Evolutionary conservation across 2,888 invertebrate genomes (phyloP).

Genomic region (Ferrisia virgata): DNA sequence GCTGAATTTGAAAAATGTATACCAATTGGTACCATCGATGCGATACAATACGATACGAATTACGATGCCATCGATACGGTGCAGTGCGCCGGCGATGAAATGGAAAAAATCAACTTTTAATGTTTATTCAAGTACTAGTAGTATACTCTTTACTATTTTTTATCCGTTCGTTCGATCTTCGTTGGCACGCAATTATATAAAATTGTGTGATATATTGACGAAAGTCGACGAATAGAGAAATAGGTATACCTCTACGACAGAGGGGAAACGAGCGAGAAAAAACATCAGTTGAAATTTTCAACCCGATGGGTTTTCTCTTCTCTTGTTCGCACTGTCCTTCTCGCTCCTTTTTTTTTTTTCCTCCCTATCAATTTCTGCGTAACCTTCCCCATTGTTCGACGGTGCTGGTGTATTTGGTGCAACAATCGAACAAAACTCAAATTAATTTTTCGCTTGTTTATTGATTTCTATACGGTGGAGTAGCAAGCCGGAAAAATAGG

Average conservation of each 20-base stretch:
- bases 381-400: too few relatives aligned
- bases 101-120: slow-evolving; percentile 9
- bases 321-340: too few relatives aligned
- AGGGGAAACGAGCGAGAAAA: neutral
- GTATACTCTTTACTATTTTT: neutral
- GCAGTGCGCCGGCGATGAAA: neutral
- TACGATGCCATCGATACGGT: too few relatives aligned
- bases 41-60: too few relatives aligned
- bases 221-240: neutral
- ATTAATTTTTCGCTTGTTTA: neutral
- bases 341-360: too few relatives aligned
- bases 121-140: neutral
- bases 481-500: neutral
- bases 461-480: neutral
- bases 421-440: neutral
- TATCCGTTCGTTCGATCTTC: neutral
- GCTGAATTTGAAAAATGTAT: neutral
- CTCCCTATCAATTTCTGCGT: too few relatives aligned
- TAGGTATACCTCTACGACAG: neutral
- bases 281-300: neutral
- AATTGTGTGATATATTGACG: slow-evolving; percentile 1
- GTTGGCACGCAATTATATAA: neutral
- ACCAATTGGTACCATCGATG: neutral
- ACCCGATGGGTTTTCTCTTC: neutral
- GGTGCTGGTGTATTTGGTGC: neutral